phyloP scores from a whole-genome alignment of 2,888 invertebrate species.

The Monochamus alternatus region DNA sequence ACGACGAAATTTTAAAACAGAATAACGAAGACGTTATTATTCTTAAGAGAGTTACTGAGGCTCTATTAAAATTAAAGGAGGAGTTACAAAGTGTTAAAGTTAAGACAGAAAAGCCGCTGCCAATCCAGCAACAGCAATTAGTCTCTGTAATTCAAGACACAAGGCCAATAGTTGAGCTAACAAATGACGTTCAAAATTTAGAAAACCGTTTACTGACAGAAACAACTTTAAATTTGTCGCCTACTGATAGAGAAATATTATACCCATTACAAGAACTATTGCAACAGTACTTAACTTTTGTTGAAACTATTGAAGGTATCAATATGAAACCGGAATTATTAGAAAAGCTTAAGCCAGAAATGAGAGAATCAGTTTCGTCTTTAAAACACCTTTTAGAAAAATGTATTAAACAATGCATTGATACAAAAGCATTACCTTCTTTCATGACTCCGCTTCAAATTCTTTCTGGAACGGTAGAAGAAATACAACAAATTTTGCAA shows the following conservation, averaged over 20 bases:
- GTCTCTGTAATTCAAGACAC: background rate
- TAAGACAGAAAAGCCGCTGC: conserved; percentile 38
- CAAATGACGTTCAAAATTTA: background rate
- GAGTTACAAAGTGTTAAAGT: conserved; percentile 39
- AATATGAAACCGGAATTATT: conserved; percentile 46
- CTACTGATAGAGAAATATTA: background rate
- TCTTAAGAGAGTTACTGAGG: conserved; percentile 19
- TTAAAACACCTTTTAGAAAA: conserved; percentile 47
- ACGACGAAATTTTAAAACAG: background rate
- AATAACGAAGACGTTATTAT: background rate
- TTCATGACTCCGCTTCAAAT: background rate
- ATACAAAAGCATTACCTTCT: background rate
- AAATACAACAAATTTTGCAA: conserved; percentile 11
- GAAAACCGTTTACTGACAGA: background rate
- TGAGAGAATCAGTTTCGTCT: conserved; percentile 48
- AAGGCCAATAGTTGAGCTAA: background rate
- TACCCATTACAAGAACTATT: conserved; percentile 30
- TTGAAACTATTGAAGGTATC: conserved; percentile 40
- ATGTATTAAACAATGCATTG: conserved; percentile 23
- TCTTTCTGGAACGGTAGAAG: conserved; percentile 3
- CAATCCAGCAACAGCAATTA: background rate
- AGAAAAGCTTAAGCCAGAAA: conserved; percentile 49
- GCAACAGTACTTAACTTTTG: conserved; percentile 32
- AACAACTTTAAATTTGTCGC: background rate
- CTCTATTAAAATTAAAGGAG: conserved; percentile 41